Base-by-base conservation (phyloP, 1,140 invertebrate genomes). In the Ips nitidus region DNA sequence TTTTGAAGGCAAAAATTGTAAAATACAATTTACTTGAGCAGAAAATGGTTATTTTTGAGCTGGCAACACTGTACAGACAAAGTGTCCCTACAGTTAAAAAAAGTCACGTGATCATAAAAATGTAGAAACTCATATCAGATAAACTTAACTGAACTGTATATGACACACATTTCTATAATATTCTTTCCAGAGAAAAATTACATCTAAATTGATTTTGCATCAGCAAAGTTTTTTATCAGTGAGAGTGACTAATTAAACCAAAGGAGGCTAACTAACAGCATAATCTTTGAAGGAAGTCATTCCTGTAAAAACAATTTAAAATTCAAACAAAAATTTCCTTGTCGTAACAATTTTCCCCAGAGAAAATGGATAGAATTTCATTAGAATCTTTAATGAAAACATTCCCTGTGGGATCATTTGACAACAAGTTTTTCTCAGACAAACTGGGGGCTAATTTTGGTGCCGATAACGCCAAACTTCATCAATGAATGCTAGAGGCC, bases 341-440 rank as follows among this genome's bases (percentile, higher is more conserved):
- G 39, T 56, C 38, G 55, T 67, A 67, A 67, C 61, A 69, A 52
- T 47, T 40, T 55, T 63, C 59, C 45, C 7, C 8, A 36, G 57
- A 68, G 22, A 69, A 69, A 62, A 69, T 69, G 50, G 58, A 69
- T 58, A 69, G 67, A 60, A 69, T 69, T 69, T 69, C 67, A 69
- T 69, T 62, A 69, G 59, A 69, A 69, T 69, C 67, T 69, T 69
- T 69, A 62, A 69, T 63, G 67, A 55, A 62, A 69, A 59, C 67
- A 59, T 61, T 57, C 67, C 67, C 67, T 52, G 22, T 62, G 67
- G 67, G 57, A 69, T 59, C 59, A 69, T 62, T 69, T 42, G 67
- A 63, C 58, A 61, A 69, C 59, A 69, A 69, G 59, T 63, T 69
- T 53, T 69, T 43, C 37, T 68, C 52, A 69, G 60, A 69, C 67